Conservation (phyloP, 2,797 vertebrate species). For the Eremophila alpestris region DNA sequence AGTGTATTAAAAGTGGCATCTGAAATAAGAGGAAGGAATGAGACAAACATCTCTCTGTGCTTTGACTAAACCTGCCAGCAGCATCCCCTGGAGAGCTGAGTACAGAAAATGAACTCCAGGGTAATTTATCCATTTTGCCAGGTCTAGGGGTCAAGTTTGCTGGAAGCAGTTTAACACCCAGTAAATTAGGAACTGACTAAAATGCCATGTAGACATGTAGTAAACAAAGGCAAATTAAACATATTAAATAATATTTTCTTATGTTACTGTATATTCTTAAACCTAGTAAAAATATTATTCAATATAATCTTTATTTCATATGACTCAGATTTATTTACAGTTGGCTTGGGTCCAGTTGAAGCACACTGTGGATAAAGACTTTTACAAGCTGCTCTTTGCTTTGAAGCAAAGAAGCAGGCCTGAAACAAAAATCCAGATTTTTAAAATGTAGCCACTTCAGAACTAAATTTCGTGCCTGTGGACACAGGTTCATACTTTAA, state of each 20-base stretch:
- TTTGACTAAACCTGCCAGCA: not conserved
- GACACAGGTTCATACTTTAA: not conserved
- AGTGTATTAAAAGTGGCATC: not conserved
- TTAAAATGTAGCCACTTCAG: not conserved
- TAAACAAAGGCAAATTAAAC: slow-evolving; percentile 14
- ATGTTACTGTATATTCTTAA: not conserved
- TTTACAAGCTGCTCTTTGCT: not conserved
- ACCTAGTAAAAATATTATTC: not conserved
- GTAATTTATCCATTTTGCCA: slow-evolving; percentile 35
- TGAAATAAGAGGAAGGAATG: not conserved
- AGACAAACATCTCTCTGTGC: not conserved
- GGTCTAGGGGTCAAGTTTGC: not conserved
- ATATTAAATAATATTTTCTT: not conserved
- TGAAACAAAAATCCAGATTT: not conserved
- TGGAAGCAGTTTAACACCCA: slow-evolving; percentile 1
- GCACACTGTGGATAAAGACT: not conserved
- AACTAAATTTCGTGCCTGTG: not conserved
- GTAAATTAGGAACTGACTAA: slow-evolving; percentile 16
- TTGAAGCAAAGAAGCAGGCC: not conserved
- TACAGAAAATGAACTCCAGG: not conserved
- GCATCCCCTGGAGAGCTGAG: not conserved
- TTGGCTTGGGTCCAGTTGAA: not conserved
- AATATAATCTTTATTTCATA: not conserved
- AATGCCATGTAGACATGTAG: not conserved
- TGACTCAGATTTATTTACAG: not conserved